These are phyloP conservation scores for Batillaria attramentaria DNA, from an alignment of 1,140 invertebrate genomes.

Conservation along the genomic window DNA sequence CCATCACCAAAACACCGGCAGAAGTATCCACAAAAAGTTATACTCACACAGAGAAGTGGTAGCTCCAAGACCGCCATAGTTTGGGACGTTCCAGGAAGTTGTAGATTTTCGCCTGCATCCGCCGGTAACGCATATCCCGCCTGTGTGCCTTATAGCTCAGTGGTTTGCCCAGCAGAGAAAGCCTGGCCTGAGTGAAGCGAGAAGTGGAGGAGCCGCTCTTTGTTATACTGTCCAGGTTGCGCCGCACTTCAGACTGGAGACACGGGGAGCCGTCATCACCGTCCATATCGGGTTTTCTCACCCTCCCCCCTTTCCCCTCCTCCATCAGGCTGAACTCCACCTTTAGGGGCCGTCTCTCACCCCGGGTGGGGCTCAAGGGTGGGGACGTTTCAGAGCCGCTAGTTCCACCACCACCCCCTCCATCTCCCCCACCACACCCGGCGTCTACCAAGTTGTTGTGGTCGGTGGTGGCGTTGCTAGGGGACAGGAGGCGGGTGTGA, in stretches of 20 bases:
- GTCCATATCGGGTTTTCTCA: constrained; percentile 49
- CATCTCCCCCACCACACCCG: neutral
- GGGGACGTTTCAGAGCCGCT: constrained; percentile 44
- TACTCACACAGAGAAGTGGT: constrained; percentile 95
- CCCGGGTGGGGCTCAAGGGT: constrained; percentile 40
- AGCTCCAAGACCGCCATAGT: constrained; percentile 86
- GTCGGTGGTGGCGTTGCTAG: neutral
- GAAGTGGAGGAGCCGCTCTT: constrained; percentile 49
- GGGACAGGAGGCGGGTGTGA: neutral
- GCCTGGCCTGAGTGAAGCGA: constrained; percentile 75
- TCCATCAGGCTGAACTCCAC: constrained; percentile 61
- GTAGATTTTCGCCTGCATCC: constrained; percentile 90
- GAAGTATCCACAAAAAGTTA: neutral
- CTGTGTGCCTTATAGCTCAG: constrained; percentile 86
- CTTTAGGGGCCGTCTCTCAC: constrained; percentile 49
- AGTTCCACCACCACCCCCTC: neutral
- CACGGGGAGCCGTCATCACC: constrained; percentile 14
- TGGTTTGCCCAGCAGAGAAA: constrained; percentile 91
- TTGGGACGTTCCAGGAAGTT: constrained; percentile 95
- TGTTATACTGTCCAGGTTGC: constrained; percentile 41
- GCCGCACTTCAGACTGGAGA: constrained; percentile 24
- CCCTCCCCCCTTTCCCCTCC: constrained; percentile 40
- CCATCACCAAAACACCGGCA: neutral
- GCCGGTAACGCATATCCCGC: constrained; percentile 89
- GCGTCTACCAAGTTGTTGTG: neutral